Base-by-base conservation (phyloP, 2,797 vertebrate species). In the Distichodus sexfasciatus region DNA sequence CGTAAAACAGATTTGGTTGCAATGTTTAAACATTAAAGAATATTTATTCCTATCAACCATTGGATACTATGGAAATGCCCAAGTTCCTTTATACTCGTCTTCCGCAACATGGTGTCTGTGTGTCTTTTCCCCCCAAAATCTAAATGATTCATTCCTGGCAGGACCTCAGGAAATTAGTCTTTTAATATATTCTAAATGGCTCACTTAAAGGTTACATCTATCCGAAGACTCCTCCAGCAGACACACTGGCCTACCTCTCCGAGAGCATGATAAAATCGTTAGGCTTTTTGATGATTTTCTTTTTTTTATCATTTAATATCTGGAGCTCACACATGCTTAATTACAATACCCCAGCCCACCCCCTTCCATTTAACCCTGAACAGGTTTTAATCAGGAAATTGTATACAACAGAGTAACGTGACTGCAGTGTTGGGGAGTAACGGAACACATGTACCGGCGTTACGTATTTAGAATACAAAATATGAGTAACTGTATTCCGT, bases 101-200 rank as follows among this genome's bases (percentile, higher is more conserved):
- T 41, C 23, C 51, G 43, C 21, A 62, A 43, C 53, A 54, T 53
- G 59, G 62, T 53, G 23, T 54, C 28, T 19, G 19, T 31, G 48
- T 47, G 71, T 79, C 76, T 36, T 48, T 82, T 84, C 82, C 79
- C 82, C 79, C 81, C 9, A 76, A 78, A 78, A 75, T 84, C 84
- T 88, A 84, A 88, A 87, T 90, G 87, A 89, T 90, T 88, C 83
- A 88, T 84, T 81, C 78, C 76, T 82, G 82, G 83, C 85, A 83
- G 77, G 81, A 87, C 73, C 79, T 78, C 82, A 87, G 88, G 87
- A 89, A 90, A 90, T 91, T 47, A 87, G 81, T 86, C 69, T 89
- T 89, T 91, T 89, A 88, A 90, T 90, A 89, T 87, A 88, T 89
- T 88, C 84, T 84, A 89, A 90, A 89, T 88, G 85, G 83, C 83